Conservation (phyloP, 2,797 vertebrate species). For the Schizopygopsis malacanthus region DNA sequence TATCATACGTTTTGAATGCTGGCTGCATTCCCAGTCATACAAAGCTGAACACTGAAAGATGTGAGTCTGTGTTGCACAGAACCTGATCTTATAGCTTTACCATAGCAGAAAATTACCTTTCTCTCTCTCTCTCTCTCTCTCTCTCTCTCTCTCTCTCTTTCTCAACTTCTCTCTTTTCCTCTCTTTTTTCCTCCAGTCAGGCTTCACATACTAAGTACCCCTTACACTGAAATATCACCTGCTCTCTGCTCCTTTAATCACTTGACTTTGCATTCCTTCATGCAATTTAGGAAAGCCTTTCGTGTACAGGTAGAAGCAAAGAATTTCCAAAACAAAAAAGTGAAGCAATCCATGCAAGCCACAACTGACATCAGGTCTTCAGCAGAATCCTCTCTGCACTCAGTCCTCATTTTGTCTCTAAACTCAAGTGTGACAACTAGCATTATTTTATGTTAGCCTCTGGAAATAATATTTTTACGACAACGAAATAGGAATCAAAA, state of each 20-base stretch:
- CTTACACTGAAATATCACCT: slow-evolving; percentile 75
- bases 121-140: neutral
- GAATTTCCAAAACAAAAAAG: slow-evolving; percentile 66
- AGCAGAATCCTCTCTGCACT: slow-evolving; percentile 2
- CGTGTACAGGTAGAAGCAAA: slow-evolving; percentile 68
- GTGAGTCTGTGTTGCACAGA: neutral
- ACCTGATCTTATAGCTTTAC: slow-evolving; percentile 64
- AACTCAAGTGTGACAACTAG: slow-evolving; percentile 11
- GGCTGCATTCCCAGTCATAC: neutral
- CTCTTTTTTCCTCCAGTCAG: slow-evolving; percentile 63
- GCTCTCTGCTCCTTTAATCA: slow-evolving; percentile 75
- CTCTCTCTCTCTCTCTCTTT: neutral
- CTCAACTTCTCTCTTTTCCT: neutral
- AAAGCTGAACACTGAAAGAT: slow-evolving; percentile 18
- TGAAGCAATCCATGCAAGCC: slow-evolving; percentile 67
- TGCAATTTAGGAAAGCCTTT: slow-evolving; percentile 73
- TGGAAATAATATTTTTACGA: neutral
- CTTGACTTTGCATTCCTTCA: slow-evolving; percentile 74
- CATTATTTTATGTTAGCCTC: neutral
- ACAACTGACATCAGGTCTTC: slow-evolving; percentile 55
- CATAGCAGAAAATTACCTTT: slow-evolving; percentile 54
- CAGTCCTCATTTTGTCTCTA: neutral
- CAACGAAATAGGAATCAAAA: neutral
- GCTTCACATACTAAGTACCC: slow-evolving; percentile 71
- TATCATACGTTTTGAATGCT: slow-evolving; percentile 8